A percentile compares a stretch with the other conserved stretches of the same genome.
phyloP scores from a whole-genome alignment of 2,113 vertebrate genomes.

The Chroicocephalus ridibundus region DNA sequence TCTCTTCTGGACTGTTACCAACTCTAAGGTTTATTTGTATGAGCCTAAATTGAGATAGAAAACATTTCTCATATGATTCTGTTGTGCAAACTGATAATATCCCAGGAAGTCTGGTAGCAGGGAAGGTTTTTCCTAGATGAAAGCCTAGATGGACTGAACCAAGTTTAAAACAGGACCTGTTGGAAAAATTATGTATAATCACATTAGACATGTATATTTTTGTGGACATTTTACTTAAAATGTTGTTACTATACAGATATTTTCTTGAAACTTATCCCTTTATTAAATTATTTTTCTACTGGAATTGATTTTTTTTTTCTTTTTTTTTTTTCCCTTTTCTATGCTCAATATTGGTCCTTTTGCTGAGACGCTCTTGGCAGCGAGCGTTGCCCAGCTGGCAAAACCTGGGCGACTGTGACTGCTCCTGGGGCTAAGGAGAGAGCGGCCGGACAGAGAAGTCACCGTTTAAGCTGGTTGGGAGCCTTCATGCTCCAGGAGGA shows the following conservation, averaged over 20 bases:
- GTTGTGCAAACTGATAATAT: neutral
- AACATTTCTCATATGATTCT: neutral
- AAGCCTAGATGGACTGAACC: neutral
- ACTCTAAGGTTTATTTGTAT: conserved; percentile 9
- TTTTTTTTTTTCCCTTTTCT: conserved; percentile 68
- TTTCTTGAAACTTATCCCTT: conserved; percentile 86
- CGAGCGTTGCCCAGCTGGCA: neutral
- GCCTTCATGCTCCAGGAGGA: neutral
- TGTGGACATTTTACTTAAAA: conserved; percentile 78
- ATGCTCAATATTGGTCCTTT: conserved; percentile 36
- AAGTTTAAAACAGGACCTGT: conserved; percentile 12
- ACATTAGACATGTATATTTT: conserved; percentile 69
- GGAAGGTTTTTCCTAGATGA: neutral
- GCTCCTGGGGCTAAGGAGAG: neutral
- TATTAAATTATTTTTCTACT: conserved; percentile 80
- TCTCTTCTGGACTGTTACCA: conserved; percentile 16
- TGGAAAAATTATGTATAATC: conserved; percentile 72
- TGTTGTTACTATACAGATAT: conserved; percentile 83
- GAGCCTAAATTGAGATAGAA: conserved; percentile 8
- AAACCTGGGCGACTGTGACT: neutral
- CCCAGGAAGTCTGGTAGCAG: neutral
- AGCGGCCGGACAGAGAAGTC: neutral
- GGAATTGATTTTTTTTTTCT: conserved; percentile 67
- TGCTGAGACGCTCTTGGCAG: neutral
- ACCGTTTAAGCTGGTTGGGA: neutral